Percentiles rank a stretch among this genome's conserved stretches.
These are phyloP conservation scores for Dendronephthya gigantea DNA, from an alignment of 64 coral and sea anemone genomes.

Conservation along the genomic window DNA sequence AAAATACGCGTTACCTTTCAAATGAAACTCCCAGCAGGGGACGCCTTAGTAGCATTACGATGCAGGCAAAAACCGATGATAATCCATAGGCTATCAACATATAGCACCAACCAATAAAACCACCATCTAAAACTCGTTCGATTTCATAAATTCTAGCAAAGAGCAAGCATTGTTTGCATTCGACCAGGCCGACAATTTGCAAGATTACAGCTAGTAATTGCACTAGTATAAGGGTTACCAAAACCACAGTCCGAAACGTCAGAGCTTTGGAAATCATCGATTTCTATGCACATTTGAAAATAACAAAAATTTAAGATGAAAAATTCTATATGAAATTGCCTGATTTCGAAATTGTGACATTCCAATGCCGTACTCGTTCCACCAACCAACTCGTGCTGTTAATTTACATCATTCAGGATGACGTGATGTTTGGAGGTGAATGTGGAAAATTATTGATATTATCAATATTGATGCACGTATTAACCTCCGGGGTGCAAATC, in stretches of 20 bases:
- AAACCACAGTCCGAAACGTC: neutral
- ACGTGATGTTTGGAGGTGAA: too few relatives aligned
- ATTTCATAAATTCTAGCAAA: neutral
- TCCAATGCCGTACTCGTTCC: too few relatives aligned
- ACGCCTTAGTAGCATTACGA: neutral
- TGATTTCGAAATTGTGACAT: too few relatives aligned
- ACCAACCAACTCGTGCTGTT: neutral
- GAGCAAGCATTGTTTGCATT: constrained; percentile 8
- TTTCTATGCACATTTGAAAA: neutral
- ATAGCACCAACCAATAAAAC: neutral
- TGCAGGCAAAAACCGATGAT: neutral
- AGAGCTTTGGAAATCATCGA: neutral
- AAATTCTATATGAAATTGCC: neutral
- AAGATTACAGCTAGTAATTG: neutral
- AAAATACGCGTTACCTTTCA: neutral
- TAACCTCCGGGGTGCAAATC: too few relatives aligned
- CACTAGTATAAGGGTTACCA: neutral
- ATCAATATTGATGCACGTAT: too few relatives aligned
- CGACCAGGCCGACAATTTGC: neutral
- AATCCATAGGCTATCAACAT: neutral
- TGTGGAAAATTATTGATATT: too few relatives aligned
- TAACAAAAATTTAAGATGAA: neutral
- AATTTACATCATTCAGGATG: neutral
- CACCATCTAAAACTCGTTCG: neutral
- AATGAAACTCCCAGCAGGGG: neutral